Base-by-base conservation (phyloP, 2,888 invertebrate species). In the Drosophila flavopinicola region DNA sequence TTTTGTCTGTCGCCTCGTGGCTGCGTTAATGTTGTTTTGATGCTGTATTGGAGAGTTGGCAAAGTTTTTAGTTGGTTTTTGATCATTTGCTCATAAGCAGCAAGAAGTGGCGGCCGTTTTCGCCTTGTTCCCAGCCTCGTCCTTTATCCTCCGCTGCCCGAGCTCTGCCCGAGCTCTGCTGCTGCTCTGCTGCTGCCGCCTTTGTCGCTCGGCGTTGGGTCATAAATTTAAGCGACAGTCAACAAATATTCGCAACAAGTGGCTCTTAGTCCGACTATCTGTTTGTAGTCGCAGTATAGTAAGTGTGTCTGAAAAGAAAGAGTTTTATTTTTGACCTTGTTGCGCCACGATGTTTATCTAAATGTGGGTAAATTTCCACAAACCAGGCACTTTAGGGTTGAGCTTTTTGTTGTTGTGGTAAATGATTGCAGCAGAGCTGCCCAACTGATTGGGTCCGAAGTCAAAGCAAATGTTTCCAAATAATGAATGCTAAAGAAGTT, bases 231-330 rank as follows among this genome's bases (percentile, higher is more conserved):
- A 88, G 86, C 87, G 88, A 88, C 89, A 87, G 90, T 89, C 89
- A 88, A 90, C 90, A 90, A 90, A 89, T 89, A 87, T 77, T 77
- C 57, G 90, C 90, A 90, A 90, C 90, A 90, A 90, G 90, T 90
- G 88, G 84, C 78, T 86, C 49, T 61, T 66, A 25, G 27, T 30
- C 17, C 3, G 42, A 65, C 42, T 58, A 37, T 48, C 44, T 30
- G 9, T 32, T 10, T 15, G 32, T 52, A 32, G 37, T 11, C 49
- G 23, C 24, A 23, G 24, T 6, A 5, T 54, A 20, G 39, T 10
- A 15, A 15, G 11, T 17, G 5, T 7, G 29, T 11, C 11, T 42
- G 30, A 15, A 45, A n/a, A 6, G 33, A 59, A 67, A 59, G 73
- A 75, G 66, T 69, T 77, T 73, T 56, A 54, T 60, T 51, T 77